Conservation (phyloP, 2,888 invertebrate genomes). For the Masnerella sp. region DNA sequence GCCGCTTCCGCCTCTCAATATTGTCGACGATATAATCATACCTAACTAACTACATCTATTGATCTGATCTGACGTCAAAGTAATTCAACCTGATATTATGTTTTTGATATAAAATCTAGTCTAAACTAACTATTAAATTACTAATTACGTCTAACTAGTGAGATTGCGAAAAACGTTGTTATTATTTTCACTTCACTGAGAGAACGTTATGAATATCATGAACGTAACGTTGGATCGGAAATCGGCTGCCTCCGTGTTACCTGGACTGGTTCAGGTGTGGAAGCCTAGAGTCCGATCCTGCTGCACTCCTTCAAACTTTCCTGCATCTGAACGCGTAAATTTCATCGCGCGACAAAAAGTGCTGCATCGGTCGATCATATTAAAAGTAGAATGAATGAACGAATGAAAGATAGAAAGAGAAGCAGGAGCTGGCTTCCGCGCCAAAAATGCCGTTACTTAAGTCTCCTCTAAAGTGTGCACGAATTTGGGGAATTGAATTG, state of each 20-base stretch:
- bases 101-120: no score
- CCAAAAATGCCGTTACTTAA: constrained; percentile 69
- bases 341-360: no score
- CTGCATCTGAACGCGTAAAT: neutral
- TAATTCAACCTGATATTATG: no score
- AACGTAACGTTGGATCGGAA: constrained; percentile 67
- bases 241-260: constrained; percentile 77
- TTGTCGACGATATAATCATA: constrained; percentile 8
- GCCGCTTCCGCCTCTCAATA: constrained; percentile 67
- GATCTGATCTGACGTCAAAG: neutral
- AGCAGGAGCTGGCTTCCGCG: constrained; percentile 68
- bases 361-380: no score
- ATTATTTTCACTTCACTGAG: constrained; percentile 35
- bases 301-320: constrained; percentile 55
- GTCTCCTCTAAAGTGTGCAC: constrained; percentile 62
- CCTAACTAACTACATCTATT: no score
- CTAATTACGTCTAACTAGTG: no score
- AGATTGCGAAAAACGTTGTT: no score
- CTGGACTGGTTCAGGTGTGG: constrained; percentile 75
- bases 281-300: constrained; percentile 67
- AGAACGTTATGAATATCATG: constrained; percentile 51
- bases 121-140: no score
- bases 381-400: constrained; percentile 28
- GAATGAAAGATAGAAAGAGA: constrained; percentile 54
- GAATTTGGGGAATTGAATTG: constrained; percentile 41